Percentiles rank a stretch among this genome's conserved stretches.
Conservation (phyloP, 2,888 invertebrate species). For the Pseudococcus longispinus region DNA sequence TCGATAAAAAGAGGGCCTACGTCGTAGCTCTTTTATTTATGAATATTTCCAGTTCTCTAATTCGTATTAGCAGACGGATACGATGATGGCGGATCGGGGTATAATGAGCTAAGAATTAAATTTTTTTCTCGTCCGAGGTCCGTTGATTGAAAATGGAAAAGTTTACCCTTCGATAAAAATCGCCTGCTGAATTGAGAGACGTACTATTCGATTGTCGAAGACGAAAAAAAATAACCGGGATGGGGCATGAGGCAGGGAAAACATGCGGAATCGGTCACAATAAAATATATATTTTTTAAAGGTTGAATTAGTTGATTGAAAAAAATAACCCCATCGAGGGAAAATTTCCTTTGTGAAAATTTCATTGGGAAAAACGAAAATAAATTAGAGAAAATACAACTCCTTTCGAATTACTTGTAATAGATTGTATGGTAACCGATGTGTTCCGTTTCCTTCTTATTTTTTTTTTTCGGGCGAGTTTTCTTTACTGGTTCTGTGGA, state of each 20-base stretch:
- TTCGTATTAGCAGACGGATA: background rate
- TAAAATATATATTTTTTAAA: constrained; percentile 38
- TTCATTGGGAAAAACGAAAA: constrained; percentile 45
- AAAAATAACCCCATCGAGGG: constrained; percentile 31
- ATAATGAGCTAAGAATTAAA: background rate
- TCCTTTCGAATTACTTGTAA: constrained; percentile 43
- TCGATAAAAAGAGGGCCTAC: background rate
- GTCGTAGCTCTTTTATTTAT: background rate
- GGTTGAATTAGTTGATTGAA: constrained; percentile 46
- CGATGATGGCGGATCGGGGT: background rate
- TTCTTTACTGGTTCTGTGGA: background rate
- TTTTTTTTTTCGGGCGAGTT: background rate
- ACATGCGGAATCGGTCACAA: constrained; percentile 1
- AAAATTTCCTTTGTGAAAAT: constrained; percentile 41
- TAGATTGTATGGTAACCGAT: constrained; percentile 37
- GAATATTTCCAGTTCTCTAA: background rate
- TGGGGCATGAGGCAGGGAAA: background rate
- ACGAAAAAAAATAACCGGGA: background rate
- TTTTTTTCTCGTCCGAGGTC: background rate
- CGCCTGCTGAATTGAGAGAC: background rate
- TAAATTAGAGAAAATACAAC: constrained; percentile 45
- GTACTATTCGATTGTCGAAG: background rate
- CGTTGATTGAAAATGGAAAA: background rate
- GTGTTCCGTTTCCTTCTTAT: constrained; percentile 20
- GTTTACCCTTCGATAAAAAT: background rate